Conservation (phyloP, 2,797 vertebrate species). For the Lemur catta region DNA sequence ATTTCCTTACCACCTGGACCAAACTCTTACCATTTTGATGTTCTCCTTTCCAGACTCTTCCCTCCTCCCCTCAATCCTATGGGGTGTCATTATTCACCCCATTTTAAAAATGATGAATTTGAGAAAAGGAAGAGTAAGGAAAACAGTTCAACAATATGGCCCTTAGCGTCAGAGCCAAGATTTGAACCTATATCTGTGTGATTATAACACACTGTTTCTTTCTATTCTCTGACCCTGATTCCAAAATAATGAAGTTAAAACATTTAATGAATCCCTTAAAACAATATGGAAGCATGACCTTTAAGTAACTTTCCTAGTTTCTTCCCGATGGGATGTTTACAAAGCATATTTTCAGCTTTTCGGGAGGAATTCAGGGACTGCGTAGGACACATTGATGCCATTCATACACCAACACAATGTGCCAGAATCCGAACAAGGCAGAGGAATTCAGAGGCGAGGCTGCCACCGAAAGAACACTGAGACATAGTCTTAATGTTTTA, state of each 20-base stretch:
- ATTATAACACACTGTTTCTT: background rate
- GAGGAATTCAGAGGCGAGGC: background rate
- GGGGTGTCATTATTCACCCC: background rate
- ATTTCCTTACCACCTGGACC: background rate
- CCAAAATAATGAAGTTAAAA: conserved; percentile 32
- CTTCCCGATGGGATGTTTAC: conserved; percentile 28
- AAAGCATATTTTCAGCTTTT: conserved; percentile 20
- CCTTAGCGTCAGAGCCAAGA: background rate
- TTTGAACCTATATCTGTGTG: background rate
- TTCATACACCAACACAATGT: conserved; percentile 7
- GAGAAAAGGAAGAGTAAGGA: background rate
- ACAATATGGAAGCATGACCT: conserved; percentile 14
- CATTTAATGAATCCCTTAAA: conserved; percentile 20
- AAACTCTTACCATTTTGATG: background rate
- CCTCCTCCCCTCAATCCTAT: background rate
- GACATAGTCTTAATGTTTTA: background rate
- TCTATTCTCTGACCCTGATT: background rate
- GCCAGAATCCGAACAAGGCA: background rate
- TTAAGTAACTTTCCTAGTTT: background rate
- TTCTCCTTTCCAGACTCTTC: background rate
- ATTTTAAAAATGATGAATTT: background rate
- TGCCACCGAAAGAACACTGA: background rate
- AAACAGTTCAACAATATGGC: background rate
- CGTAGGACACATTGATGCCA: conserved; percentile 28
- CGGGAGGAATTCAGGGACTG: conserved; percentile 19